Evolutionary conservation across 2,888 invertebrate genomes (phyloP).

Genomic region (Lasiommata megera): DNA sequence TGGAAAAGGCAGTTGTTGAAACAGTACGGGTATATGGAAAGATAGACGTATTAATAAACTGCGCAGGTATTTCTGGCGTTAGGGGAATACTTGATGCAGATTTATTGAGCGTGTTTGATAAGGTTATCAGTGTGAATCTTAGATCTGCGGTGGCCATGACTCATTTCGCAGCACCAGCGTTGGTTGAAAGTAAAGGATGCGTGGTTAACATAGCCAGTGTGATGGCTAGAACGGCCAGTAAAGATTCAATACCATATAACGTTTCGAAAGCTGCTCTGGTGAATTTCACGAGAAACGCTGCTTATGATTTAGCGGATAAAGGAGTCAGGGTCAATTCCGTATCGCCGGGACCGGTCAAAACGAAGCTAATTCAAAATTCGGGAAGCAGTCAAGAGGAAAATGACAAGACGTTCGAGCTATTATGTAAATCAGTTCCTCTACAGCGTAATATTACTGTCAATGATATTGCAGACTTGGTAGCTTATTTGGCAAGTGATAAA

Average conservation of each 20-base stretch:
- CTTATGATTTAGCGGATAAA: slow-evolving; percentile 82
- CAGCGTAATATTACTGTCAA: slow-evolving; percentile 37
- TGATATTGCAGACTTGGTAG: slow-evolving; percentile 45
- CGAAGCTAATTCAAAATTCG: too few species aligned
- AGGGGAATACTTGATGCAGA: slow-evolving; percentile 34
- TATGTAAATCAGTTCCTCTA: slow-evolving; percentile 28
- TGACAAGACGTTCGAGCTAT: neutral
- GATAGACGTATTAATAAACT: slow-evolving; percentile 13
- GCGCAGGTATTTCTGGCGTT: slow-evolving; percentile 34
- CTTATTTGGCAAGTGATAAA: slow-evolving; percentile 49
- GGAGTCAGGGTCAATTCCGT: slow-evolving; percentile 86
- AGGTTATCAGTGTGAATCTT: slow-evolving; percentile 42
- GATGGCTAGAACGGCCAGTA: slow-evolving; percentile 14
- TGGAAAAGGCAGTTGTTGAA: neutral
- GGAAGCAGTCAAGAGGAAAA: slow-evolving; percentile 21
- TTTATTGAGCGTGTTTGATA: slow-evolving; percentile 38
- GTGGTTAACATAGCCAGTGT: slow-evolving; percentile 48
- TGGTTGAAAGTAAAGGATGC: slow-evolving; percentile 44
- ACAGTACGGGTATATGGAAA: slow-evolving; percentile 1
- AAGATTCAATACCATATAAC: slow-evolving; percentile 63
- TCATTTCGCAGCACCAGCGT: slow-evolving; percentile 35
- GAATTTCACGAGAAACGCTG: slow-evolving; percentile 87
- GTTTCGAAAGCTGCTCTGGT: slow-evolving; percentile 88
- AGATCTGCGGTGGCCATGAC: slow-evolving; percentile 44
- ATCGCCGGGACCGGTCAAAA: slow-evolving; percentile 85